Base-by-base conservation (phyloP, 2,113 vertebrate genomes). In the Psilopogon haemacephalus region DNA sequence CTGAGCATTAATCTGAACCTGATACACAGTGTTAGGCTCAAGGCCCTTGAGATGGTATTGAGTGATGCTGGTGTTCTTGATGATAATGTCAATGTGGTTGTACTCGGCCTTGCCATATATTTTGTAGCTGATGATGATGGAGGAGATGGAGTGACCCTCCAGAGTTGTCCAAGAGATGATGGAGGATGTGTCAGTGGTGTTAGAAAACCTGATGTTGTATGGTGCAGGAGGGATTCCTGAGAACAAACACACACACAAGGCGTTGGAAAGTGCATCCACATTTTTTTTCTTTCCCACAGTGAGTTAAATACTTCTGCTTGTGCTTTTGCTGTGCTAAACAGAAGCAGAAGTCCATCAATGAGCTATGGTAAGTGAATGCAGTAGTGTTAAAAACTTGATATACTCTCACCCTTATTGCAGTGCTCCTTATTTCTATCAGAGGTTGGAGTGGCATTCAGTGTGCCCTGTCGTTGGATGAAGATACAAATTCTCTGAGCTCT, bases 81-180 rank as follows among this genome's bases (percentile, higher is more conserved):
- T 98, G 75, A 98, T 97, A 64, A 98, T 98, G 55, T 98, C 98
- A 1, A 98, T 97, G 86, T 98, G 98, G 72, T 98, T 98, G 94
- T 98, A 98, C 63, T 97, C 97, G 62, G 97, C 89, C 64, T 98
- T 97, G n/a, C 92, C 97, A 71, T 96, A 97, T 67, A 97, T 97
- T 96, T 98, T 98, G 94, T 98, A 99, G 80, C 97, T 98, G 89
- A 98, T 98, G 75, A 97, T 96, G 86, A 98, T 89, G 35, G 97
- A 98, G 67, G 97, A 98, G 95, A 99, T 98, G 64, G 98, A 99
- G 95, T 98, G 97, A 44, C 98, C 98, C 76, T 98, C 98, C 8
- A 95, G 56, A 48, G 98, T 94, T 33, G 96, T 94, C 98, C 98
- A 99, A 77, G 97, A 98, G 71, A 99, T 94, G 88, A 98, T 69